Evolutionary conservation across 2,797 vertebrate species (phyloP).

Genomic region (Silurus lanzhouensis): DNA sequence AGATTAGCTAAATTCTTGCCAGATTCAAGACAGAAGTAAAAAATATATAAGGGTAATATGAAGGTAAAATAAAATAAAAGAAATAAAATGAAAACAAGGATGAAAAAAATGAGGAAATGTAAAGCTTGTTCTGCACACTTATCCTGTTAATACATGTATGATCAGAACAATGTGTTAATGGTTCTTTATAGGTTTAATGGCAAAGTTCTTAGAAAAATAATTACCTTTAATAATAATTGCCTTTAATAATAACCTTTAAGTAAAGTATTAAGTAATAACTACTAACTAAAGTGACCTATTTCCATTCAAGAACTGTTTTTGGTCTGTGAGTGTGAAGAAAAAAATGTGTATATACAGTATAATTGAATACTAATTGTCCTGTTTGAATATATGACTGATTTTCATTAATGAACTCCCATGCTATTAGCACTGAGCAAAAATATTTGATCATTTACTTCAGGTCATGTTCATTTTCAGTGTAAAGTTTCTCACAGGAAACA

Average conservation of each 20-base stretch:
- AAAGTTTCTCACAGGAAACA: slow-evolving; percentile 3
- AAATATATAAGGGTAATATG: not conserved
- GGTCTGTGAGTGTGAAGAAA: not conserved
- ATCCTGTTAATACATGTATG: not conserved
- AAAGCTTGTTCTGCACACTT: not conserved
- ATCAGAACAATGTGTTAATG: not conserved
- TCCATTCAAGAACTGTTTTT: not conserved
- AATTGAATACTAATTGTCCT: not conserved
- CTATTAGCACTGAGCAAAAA: not conserved
- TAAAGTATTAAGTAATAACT: not conserved
- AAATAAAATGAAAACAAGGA: too few relatives aligned
- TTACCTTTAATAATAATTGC: too few relatives aligned
- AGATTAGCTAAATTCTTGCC: not conserved
- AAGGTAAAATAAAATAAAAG: too few relatives aligned
- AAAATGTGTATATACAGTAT: not conserved
- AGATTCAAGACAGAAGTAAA: not conserved
- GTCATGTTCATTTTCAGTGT: not conserved
- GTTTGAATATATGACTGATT: not conserved
- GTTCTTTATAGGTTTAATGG: not conserved
- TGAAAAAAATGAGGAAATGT: not conserved
- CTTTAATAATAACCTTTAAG: too few relatives aligned
- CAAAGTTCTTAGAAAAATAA: too few relatives aligned
- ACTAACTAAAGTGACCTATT: not conserved
- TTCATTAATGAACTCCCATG: not conserved
- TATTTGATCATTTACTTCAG: too few relatives aligned